Base-by-base conservation (phyloP, 2,888 invertebrate species). In the Antheraea yamamai region DNA sequence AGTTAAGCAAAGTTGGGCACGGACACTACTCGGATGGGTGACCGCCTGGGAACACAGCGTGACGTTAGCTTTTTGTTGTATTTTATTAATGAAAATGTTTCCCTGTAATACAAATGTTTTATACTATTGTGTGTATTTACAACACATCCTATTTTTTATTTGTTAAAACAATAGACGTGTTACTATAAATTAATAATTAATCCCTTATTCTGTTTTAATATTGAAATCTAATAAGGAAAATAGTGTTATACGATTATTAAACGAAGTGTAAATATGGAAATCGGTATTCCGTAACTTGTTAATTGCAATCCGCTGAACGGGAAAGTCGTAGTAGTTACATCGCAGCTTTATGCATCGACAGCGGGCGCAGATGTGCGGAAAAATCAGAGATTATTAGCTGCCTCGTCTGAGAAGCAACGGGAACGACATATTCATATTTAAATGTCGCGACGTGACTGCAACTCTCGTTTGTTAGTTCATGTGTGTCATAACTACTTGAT, bases 361-460 rank as follows among this genome's bases (percentile, higher is more conserved):
- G 76, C 79, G 84, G 76, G 84, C 78, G 84, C 93, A 91, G 90
- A 88, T 89, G 94, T 83, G 93, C 90, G 91, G 92, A 94, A 94
- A 92, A 94, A 93, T 93, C 91, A 84, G 79, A 90, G 88, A 89
- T 93, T 93, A 94, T 93, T 93, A 94, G 88, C 87, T 79, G 84
- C 81, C 85, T 87, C 83, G 81, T 81, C 79, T 79, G 84, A 83
- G 87, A 83, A 85, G 87, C 83, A 78, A 82, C 81, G 82, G 79
- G 84, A 85, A 85, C 89, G 91, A 90, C 91, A 90, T 88, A 93
- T 93, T 94, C 94, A 93, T 93, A 94, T 94, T 93, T 90, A 93
- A 93, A 94, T 94, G 89, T 89, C 88, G 88, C 85, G 84, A 83
- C 87, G 89, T 85, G 84, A 87, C 83, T 88, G 86, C 86, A 86